A percentile compares a stretch with the other conserved stretches of the same genome.
Evolutionary conservation across 2,113 vertebrate genomes (phyloP).

Genomic region (Oriolus oriolus): DNA sequence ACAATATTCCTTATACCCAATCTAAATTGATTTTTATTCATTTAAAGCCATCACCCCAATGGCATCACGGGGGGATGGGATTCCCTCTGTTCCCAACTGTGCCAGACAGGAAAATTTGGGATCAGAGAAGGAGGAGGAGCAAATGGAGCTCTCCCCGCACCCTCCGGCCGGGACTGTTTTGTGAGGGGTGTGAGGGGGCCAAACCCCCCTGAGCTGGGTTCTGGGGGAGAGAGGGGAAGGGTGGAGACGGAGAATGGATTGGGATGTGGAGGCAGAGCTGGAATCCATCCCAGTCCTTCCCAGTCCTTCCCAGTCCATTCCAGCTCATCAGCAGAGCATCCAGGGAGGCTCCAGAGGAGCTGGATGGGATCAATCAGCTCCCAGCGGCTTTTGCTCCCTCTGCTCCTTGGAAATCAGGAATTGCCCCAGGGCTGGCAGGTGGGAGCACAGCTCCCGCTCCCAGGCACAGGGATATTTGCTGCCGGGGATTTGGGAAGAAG

Average conservation of each 20-base stretch:
- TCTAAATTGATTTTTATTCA: not conserved
- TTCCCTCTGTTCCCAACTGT: not conserved
- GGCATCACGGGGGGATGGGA: accelerated
- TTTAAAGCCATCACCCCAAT: not conserved
- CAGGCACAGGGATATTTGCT: accelerated
- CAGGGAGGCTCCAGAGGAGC: not conserved
- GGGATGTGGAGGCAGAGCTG: not conserved
- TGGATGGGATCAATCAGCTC: not conserved
- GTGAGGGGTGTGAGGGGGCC: not conserved
- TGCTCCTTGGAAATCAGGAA: accelerated
- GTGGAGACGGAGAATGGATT: not conserved
- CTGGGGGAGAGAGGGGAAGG: not conserved
- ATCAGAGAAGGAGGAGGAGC: not conserved
- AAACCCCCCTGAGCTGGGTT: not conserved
- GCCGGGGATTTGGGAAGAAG: accelerated
- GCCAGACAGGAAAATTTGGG: not conserved
- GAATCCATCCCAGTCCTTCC: not conserved
- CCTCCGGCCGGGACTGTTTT: accelerated
- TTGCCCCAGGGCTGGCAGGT: accelerated
- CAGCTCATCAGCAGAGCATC: not conserved
- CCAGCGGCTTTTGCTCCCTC: not conserved
- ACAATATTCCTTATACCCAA: not conserved
- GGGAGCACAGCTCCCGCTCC: not conserved
- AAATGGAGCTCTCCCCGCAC: not conserved
- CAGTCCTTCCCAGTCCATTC: not conserved